phyloP scores from a whole-genome alignment of 2,888 invertebrate species.

The Dicyrtoma fusca region DNA sequence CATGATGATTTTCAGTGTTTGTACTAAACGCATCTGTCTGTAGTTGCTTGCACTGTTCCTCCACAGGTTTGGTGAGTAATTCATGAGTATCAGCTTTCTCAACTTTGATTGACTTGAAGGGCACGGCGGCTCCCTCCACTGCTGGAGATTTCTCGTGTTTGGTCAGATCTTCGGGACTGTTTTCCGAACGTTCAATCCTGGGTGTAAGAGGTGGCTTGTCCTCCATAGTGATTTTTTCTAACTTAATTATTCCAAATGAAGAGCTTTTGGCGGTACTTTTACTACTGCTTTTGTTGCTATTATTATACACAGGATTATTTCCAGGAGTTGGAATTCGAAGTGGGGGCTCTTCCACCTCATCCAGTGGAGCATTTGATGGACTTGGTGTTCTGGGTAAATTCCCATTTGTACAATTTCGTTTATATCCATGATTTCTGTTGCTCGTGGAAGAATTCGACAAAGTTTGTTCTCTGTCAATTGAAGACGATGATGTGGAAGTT shows the following conservation, averaged over 20 bases:
- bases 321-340: slow-evolving; percentile 32
- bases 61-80: too few relatives aligned
- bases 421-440: slow-evolving; percentile 4
- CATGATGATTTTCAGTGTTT: too few relatives aligned
- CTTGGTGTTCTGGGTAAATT: slow-evolving; percentile 52
- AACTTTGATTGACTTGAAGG: slow-evolving; percentile 37
- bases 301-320: slow-evolving; percentile 12
- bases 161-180: slow-evolving; percentile 12
- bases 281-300: background rate
- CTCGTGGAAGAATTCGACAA: slow-evolving; percentile 18
- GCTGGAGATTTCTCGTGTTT: background rate
- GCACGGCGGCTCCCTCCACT: background rate
- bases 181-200: slow-evolving; percentile 38
- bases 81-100: slow-evolving; percentile 48
- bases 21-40: too few relatives aligned
- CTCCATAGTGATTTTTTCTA: slow-evolving; percentile 24
- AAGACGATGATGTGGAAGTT: slow-evolving; percentile 4
- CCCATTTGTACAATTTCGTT: slow-evolving; percentile 3
- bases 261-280: background rate
- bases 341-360: slow-evolving; percentile 38
- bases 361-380: slow-evolving; percentile 49
- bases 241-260: slow-evolving; percentile 2
- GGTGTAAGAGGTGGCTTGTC: slow-evolving; percentile 48
- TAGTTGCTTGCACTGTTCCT: too few relatives aligned
- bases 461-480: slow-evolving; percentile 39